Conservation (phyloP, 2,113 vertebrate species). For the Albula glossodonta region DNA sequence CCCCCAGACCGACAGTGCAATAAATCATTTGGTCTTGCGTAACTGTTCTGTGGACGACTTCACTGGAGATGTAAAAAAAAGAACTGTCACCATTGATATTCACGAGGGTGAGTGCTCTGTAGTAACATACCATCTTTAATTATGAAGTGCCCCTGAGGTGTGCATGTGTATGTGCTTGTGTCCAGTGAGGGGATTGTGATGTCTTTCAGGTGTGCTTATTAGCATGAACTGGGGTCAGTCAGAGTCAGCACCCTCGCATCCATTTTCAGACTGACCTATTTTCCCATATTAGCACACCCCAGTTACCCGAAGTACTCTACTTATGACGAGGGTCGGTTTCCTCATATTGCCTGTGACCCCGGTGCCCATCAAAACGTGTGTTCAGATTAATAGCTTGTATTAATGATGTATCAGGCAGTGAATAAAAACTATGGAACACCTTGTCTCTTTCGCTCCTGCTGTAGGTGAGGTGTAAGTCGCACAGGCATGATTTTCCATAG, state of each 20-base stretch:
- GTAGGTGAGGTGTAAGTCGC: too few relatives aligned
- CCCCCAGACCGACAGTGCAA: not conserved
- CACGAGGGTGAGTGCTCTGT: conserved; percentile 35
- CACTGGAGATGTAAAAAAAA: conserved; percentile 13
- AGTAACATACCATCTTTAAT: conserved; percentile 40
- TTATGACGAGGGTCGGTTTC: not conserved
- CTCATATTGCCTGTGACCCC: not conserved
- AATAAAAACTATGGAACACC: not conserved
- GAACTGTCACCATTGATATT: conserved; percentile 41
- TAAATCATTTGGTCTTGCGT: conserved; percentile 33
- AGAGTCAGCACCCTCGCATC: conserved; percentile 10
- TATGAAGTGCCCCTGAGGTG: conserved; percentile 41
- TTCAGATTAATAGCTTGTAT: not conserved
- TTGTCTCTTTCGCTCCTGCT: too few relatives aligned
- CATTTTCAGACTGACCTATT: conserved; percentile 19
- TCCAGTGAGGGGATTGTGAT: not conserved
- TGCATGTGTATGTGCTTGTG: not conserved
- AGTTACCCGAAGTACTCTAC: not conserved
- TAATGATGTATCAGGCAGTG: not conserved
- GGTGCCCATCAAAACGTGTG: not conserved
- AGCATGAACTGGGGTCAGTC: conserved; percentile 24
- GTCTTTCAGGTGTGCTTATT: conserved; percentile 39
- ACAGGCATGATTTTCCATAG: conserved; percentile 1
- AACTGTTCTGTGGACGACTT: conserved; percentile 41
- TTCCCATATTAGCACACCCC: conserved; percentile 23